phyloP scores from a whole-genome alignment of 1,140 invertebrate genomes.

The Cyclargus thomasi region DNA sequence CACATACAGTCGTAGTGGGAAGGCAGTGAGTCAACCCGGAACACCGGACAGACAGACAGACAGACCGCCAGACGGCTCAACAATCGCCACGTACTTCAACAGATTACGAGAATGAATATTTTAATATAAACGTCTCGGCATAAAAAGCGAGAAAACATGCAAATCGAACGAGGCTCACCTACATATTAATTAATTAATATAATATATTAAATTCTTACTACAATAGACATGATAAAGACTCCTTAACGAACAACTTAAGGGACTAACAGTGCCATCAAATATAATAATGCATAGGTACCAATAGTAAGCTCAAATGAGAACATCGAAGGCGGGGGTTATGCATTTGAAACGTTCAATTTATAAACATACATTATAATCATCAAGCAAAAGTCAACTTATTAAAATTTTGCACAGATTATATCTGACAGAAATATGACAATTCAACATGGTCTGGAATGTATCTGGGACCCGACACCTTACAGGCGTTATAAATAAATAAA shows the following conservation, averaged over 20 bases:
- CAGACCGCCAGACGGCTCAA: no score
- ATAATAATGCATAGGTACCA: slow-evolving; percentile 62
- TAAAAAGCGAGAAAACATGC: slow-evolving; percentile 65
- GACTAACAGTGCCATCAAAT: slow-evolving; percentile 69
- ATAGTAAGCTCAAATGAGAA: slow-evolving; percentile 61
- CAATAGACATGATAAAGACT: slow-evolving; percentile 71
- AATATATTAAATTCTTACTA: slow-evolving; percentile 71
- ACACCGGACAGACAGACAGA: slow-evolving; percentile 22
- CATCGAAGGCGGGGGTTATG: slow-evolving; percentile 23
- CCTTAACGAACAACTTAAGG: slow-evolving; percentile 72
- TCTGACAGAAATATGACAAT: slow-evolving; percentile 54
- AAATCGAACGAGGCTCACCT: slow-evolving; percentile 61
- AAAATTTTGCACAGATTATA: slow-evolving; percentile 65
- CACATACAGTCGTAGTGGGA: slow-evolving; percentile 36
- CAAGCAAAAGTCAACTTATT: slow-evolving; percentile 1
- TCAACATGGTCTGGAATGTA: slow-evolving; percentile 63
- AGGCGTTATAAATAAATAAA: slow-evolving; percentile 61
- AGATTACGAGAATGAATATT: slow-evolving; percentile 43
- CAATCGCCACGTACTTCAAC: slow-evolving; percentile 55
- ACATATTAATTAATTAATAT: slow-evolving; percentile 28
- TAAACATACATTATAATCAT: neutral
- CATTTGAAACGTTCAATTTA: slow-evolving; percentile 15
- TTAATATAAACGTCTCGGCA: slow-evolving; percentile 49
- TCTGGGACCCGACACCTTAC: slow-evolving; percentile 69
- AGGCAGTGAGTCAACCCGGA: slow-evolving; percentile 62